Evolutionary conservation across 2,888 invertebrate species (phyloP).

Genomic region (Branchipolynoe longqiensis): DNA sequence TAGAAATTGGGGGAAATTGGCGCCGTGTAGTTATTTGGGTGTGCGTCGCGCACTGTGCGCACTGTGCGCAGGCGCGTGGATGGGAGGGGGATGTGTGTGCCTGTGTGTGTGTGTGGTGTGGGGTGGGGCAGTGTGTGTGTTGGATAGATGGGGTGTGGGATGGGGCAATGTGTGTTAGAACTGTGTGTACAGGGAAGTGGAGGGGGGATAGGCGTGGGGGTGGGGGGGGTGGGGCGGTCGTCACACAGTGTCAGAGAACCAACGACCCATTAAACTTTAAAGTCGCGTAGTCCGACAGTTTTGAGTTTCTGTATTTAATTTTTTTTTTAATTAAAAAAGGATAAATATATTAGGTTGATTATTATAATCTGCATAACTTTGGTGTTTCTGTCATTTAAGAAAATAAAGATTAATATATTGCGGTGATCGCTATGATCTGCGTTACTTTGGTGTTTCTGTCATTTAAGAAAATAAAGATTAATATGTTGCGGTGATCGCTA

Average conservation of each 20-base stretch:
- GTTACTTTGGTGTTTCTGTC: no score
- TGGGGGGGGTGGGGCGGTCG: no score
- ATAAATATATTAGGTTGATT: no score
- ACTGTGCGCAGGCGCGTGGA: background rate
- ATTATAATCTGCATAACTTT: no score
- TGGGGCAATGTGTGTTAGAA: background rate
- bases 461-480: no score
- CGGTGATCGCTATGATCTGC: no score
- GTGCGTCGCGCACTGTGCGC: background rate
- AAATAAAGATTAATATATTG: no score
- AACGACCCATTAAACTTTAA: no score
- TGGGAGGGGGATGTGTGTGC: background rate
- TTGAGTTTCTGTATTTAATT: background rate
- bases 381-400: no score
- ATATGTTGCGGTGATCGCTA: no score
- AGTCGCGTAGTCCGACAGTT: background rate
- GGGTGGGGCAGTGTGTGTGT: background rate
- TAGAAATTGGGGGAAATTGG: constrained; percentile 58
- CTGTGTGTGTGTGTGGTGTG: background rate
- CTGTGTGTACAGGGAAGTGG: background rate
- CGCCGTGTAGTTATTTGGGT: constrained; percentile 51
- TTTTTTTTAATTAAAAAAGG: no score
- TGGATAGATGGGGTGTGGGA: background rate
- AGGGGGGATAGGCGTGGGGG: background rate
- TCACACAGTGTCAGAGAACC: no score